Percentiles rank a stretch among this genome's conserved stretches.
Evolutionary conservation across 2,888 invertebrate genomes (phyloP).

Genomic region (Lithophane ornitopus): DNA sequence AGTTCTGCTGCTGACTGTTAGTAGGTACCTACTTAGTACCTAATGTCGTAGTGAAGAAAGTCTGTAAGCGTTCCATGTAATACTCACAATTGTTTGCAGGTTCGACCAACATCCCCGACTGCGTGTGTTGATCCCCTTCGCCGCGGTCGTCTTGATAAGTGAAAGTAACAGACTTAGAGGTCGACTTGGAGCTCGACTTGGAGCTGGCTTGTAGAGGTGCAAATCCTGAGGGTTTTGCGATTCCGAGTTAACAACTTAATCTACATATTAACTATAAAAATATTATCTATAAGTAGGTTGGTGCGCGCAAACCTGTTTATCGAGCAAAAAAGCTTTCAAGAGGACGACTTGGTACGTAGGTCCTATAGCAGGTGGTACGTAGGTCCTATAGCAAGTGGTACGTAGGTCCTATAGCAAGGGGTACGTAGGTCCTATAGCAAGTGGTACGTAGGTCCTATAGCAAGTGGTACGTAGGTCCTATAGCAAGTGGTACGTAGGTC

Average conservation of each 20-base stretch:
- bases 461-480: no score
- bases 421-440: no score
- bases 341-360: not conserved
- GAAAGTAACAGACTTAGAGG: slow-evolving; percentile 84
- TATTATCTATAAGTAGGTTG: not conserved
- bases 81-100: slow-evolving; percentile 54
- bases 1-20: not conserved
- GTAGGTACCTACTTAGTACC: not conserved
- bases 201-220: slow-evolving; percentile 68
- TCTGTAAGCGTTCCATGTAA: not conserved
- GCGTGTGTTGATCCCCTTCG: slow-evolving; percentile 63
- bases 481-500: no score
- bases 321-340: not conserved
- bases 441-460: no score
- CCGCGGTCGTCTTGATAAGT: slow-evolving; percentile 72
- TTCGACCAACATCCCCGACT: slow-evolving; percentile 78
- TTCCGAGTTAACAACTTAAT: not conserved
- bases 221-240: slow-evolving; percentile 18
- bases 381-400: no score
- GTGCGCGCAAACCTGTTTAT: not conserved
- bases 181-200: slow-evolving; percentile 83
- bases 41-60: not conserved
- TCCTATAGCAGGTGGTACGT: no score
- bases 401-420: no score
- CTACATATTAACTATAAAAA: no score